Conservation (phyloP, 2,113 vertebrate species). For the Carlito syrichta region DNA sequence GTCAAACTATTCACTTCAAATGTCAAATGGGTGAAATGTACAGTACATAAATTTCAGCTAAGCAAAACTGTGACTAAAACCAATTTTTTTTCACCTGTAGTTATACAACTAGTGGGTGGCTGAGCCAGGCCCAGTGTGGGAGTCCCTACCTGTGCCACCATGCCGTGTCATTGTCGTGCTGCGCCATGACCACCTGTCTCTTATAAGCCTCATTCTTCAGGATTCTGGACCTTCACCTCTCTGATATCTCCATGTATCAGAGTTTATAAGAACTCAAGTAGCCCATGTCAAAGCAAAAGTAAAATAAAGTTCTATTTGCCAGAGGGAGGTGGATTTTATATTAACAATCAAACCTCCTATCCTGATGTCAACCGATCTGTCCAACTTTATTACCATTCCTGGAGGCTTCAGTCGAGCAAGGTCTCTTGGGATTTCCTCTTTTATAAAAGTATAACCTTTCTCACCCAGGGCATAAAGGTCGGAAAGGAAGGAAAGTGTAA, state of each 20-base stretch:
- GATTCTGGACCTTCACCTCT: background rate
- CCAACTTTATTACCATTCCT: background rate
- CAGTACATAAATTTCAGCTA: background rate
- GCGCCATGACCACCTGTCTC: background rate
- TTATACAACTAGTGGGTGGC: background rate
- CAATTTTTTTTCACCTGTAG: background rate
- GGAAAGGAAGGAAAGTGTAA: background rate
- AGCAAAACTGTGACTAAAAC: background rate
- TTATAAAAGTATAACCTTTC: background rate
- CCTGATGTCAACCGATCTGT: background rate
- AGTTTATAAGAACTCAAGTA: background rate
- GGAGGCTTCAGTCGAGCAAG: background rate
- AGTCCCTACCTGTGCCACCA: background rate
- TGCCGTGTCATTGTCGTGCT: too few species aligned
- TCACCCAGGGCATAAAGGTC: background rate
- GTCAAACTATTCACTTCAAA: background rate
- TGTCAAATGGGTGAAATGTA: background rate
- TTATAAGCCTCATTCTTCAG: background rate
- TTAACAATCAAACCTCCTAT: too few species aligned
- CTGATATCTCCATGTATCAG: background rate
- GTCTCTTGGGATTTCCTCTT: background rate
- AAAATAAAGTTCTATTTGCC: too few species aligned
- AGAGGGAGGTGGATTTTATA: too few species aligned
- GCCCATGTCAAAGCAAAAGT: slow-evolving; percentile 4
- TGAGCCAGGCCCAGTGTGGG: too few species aligned